Evolutionary conservation across 92 coral and sea anemone genomes (phyloP).

Genomic region (Epizoanthus illoricatus): DNA sequence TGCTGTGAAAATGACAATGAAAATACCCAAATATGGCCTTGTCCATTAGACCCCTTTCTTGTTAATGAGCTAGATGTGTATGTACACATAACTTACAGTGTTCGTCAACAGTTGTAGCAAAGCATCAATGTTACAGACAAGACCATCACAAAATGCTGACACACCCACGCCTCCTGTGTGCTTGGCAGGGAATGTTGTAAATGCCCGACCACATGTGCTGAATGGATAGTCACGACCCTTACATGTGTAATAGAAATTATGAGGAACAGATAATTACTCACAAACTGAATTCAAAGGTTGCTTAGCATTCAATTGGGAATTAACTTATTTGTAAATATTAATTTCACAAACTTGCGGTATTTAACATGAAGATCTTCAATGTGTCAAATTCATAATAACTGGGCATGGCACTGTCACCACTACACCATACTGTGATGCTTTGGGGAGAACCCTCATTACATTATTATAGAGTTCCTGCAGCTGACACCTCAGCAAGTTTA

Average conservation of each 20-base stretch:
- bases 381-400: too few relatives aligned
- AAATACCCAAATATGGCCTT: too few relatives aligned
- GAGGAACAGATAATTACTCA: background rate
- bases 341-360: too few relatives aligned
- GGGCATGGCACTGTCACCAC: too few relatives aligned
- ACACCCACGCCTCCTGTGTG: constrained; percentile 52
- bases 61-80: too few relatives aligned
- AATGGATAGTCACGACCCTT: constrained; percentile 95
- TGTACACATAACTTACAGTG: constrained; percentile 55
- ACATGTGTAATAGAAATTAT: background rate
- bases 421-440: too few relatives aligned
- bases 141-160: constrained; percentile 64
- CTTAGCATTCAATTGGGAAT: background rate
- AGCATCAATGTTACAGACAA: constrained; percentile 79
- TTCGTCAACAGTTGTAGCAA: constrained; percentile 64
- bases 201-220: constrained; percentile 87
- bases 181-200: constrained; percentile 85
- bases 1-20: too few relatives aligned
- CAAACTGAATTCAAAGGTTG: background rate
- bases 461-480: too few relatives aligned
- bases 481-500: too few relatives aligned
- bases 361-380: too few relatives aligned
- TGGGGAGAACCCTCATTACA: too few relatives aligned
- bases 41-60: too few relatives aligned
- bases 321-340: background rate